A percentile compares a stretch with the other conserved stretches of the same genome.
Evolutionary conservation across 1,140 invertebrate species (phyloP).

Genomic region (Adelges cooleyi): DNA sequence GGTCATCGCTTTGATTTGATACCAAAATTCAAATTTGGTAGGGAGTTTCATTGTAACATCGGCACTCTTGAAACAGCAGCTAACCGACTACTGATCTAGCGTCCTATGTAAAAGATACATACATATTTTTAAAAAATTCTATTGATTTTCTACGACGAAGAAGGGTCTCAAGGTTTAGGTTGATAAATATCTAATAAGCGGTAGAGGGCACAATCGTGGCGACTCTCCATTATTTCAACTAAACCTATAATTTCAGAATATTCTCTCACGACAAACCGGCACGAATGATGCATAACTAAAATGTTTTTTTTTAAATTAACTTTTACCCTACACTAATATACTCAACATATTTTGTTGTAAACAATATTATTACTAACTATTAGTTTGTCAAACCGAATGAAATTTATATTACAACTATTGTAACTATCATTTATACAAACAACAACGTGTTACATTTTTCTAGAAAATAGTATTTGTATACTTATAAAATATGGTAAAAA

Average conservation of each 20-base stretch:
- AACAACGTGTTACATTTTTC: too few species aligned
- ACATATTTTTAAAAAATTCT: constrained; percentile 13
- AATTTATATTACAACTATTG: too few species aligned
- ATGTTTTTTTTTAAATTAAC: too few species aligned
- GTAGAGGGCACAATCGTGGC: background rate
- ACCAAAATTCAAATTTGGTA: constrained; percentile 8
- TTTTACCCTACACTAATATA: too few species aligned
- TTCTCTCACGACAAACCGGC: too few species aligned
- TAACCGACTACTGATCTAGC: background rate
- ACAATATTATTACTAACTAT: too few species aligned
- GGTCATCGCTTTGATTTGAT: constrained; percentile 28
- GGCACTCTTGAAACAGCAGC: background rate
- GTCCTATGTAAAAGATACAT: background rate
- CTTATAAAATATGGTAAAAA: too few species aligned
- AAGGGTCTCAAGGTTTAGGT: background rate
- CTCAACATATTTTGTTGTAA: too few species aligned
- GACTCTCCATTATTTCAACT: background rate
- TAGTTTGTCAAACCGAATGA: too few species aligned
- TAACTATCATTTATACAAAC: too few species aligned
- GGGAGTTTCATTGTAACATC: constrained; percentile 10
- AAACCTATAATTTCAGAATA: constrained; percentile 16
- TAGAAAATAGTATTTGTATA: too few species aligned
- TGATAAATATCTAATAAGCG: constrained; percentile 19
- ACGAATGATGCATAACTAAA: too few species aligned
- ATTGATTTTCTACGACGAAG: constrained; percentile 8